Conservation (phyloP, 1,140 invertebrate species). For the Panulirus ornatus region DNA sequence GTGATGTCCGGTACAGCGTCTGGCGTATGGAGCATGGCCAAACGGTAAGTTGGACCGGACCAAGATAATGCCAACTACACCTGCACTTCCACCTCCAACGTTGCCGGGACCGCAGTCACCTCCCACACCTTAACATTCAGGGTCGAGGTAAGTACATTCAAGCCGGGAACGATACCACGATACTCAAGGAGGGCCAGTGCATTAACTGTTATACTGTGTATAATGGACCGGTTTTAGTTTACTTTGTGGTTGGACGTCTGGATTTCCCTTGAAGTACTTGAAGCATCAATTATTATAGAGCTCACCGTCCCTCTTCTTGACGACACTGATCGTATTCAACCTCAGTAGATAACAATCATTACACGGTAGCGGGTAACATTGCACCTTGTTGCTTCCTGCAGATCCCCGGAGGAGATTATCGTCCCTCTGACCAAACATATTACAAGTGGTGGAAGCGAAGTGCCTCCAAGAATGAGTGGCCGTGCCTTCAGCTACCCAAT, state of each 20-base stretch:
- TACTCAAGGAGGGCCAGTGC: not conserved
- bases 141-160: slow-evolving; percentile 82
- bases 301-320: too few species aligned
- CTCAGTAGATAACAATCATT: too few species aligned
- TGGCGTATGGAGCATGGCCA: slow-evolving; percentile 92
- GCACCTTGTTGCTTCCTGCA: slow-evolving; percentile 78
- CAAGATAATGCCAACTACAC: slow-evolving; percentile 90
- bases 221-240: too few species aligned
- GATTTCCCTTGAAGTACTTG: too few species aligned
- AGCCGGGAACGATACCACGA: too few species aligned
- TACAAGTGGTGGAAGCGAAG: slow-evolving; percentile 87
- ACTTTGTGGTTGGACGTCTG: too few species aligned
- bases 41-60: slow-evolving; percentile 85
- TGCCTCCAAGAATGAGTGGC: slow-evolving; percentile 87
- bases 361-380: not conserved
- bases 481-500: slow-evolving; percentile 86
- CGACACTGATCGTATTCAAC: too few species aligned
- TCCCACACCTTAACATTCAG: slow-evolving; percentile 89
- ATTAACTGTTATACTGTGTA: too few species aligned
- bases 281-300: too few species aligned
- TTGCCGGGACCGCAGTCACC: slow-evolving; percentile 84
- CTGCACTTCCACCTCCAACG: slow-evolving; percentile 87
- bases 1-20: slow-evolving; percentile 88
- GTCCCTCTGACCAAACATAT: slow-evolving; percentile 85
- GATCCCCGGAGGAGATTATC: slow-evolving; percentile 92